Percentiles rank a stretch among this genome's conserved stretches.
Evolutionary conservation across 37 sponge, comb jelly and placozoan genomes (phyloP).

Genomic region (Halichondria panicea): DNA sequence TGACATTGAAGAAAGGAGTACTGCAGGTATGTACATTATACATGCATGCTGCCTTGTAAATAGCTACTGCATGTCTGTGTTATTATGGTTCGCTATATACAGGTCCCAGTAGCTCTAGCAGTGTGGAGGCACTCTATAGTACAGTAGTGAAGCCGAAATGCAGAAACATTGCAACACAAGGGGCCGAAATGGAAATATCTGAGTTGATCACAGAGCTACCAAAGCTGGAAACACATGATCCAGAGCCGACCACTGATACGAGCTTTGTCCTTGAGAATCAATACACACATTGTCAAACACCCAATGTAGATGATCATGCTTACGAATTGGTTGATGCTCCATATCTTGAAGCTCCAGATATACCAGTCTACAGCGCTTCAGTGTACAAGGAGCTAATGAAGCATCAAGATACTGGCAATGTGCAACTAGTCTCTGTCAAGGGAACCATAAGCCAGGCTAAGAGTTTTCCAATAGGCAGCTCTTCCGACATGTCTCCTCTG

Average conservation of each 20-base stretch:
- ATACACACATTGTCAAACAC: background rate
- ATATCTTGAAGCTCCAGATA: background rate
- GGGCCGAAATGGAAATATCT: background rate
- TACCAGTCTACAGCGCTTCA: background rate
- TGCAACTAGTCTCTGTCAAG: constrained; percentile 46
- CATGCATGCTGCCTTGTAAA: too few relatives aligned
- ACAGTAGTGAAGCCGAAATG: constrained; percentile 21
- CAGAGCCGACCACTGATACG: background rate
- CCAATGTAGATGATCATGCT: background rate
- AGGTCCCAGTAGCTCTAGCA: too few relatives aligned
- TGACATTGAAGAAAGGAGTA: background rate
- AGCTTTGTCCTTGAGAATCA: constrained; percentile 4
- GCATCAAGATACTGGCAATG: constrained; percentile 21
- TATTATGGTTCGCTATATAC: too few relatives aligned
- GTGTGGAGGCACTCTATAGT: constrained; percentile 37
- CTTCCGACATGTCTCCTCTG: constrained; percentile 47
- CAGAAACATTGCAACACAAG: constrained; percentile 5
- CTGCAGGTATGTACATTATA: too few relatives aligned
- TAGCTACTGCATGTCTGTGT: too few relatives aligned
- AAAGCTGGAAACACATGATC: constrained; percentile 6
- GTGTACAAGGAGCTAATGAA: constrained; percentile 15
- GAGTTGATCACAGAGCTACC: background rate
- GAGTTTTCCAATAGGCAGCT: constrained; percentile 35
- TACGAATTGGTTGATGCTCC: constrained; percentile 6
- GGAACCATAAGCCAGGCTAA: background rate